Evolutionary conservation across 2,113 vertebrate genomes (phyloP), one percentile per base, ranked within the genome.

Genomic region (Orthochromis indermauri): DNA sequence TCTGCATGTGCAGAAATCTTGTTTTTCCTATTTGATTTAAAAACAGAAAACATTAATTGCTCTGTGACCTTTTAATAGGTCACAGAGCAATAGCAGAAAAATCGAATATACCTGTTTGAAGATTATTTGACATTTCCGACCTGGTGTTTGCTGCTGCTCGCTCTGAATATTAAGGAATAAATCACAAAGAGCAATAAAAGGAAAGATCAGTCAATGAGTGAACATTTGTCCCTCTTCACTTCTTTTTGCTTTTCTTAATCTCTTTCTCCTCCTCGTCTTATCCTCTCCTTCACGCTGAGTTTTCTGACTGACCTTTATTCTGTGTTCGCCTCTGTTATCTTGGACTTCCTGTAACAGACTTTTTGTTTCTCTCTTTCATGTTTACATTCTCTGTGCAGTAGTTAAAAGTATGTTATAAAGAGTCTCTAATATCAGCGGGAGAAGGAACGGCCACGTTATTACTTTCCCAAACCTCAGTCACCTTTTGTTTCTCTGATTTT

Each of bases 361-460:
- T 28, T 28, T 47, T 47, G 42, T 19, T 76, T 49, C 42, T 28
- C 68, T 76, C 24, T 19, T 28, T 49, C 14, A 31, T 47, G 40
- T 31, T 49, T 76, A 31, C 24, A 28, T 76, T 76, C 13, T 17
- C 21, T 10, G 24, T 17, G 68, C 13, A 7, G 37, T 45, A 0
- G 35, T n/a, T n/a, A 9, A 10, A 26, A 10, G 40, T 26, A 7
- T 42, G 40, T 71, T 10, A 71, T 16, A 71, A 26, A 71, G n/a
- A 3, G 19, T 37, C 1, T 12, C 16, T 19, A 61, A 37, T 13
- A 3, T 21, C 31, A 66, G 33, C 0, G 10, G 10, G 6, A 5
- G 10, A 12, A 66, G 19, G 0, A 66, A 0, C 1, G 3, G 17
- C 0, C 1, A 8, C 2, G 4, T 35, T 13, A 37, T 66, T 66